These are phyloP conservation scores for Mormyrus iriodes DNA, from an alignment of 2,113 vertebrate species.

Conservation along the genomic window DNA sequence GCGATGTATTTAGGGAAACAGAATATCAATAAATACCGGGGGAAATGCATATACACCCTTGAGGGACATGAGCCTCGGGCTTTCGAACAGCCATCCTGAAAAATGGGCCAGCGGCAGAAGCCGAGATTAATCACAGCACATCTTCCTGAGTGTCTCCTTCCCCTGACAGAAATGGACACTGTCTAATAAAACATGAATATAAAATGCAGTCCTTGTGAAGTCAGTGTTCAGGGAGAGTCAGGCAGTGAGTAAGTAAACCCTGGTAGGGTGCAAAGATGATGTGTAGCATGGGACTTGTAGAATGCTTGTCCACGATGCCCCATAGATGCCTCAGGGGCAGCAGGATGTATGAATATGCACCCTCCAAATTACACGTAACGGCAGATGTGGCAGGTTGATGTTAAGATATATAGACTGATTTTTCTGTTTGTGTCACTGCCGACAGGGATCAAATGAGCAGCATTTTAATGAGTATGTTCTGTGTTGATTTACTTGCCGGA, in stretches of 20 bases:
- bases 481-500: constrained; percentile 32
- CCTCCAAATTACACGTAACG: background rate
- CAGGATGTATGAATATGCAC: background rate
- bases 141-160: constrained; percentile 17
- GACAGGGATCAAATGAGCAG: constrained; percentile 23
- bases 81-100: constrained; percentile 47
- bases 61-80: constrained; percentile 30
- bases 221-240: constrained; percentile 56
- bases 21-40: constrained; percentile 52
- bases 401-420: background rate
- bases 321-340: background rate
- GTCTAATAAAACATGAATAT: constrained; percentile 51
- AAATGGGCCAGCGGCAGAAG: constrained; percentile 41
- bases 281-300: background rate
- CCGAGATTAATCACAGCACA: constrained; percentile 45
- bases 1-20: constrained; percentile 50
- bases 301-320: background rate
- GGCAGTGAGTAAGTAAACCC: constrained; percentile 29
- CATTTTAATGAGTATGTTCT: constrained; percentile 29
- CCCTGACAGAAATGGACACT: constrained; percentile 45
- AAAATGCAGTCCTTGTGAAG: constrained; percentile 51
- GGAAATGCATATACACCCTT: constrained; percentile 28
- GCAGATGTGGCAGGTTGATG: background rate
- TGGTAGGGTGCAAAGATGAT: background rate
- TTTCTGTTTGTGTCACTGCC: constrained; percentile 9